These are phyloP conservation scores for Edolisoma coerulescens DNA, from an alignment of 2,113 vertebrate species.

Conservation along the genomic window DNA sequence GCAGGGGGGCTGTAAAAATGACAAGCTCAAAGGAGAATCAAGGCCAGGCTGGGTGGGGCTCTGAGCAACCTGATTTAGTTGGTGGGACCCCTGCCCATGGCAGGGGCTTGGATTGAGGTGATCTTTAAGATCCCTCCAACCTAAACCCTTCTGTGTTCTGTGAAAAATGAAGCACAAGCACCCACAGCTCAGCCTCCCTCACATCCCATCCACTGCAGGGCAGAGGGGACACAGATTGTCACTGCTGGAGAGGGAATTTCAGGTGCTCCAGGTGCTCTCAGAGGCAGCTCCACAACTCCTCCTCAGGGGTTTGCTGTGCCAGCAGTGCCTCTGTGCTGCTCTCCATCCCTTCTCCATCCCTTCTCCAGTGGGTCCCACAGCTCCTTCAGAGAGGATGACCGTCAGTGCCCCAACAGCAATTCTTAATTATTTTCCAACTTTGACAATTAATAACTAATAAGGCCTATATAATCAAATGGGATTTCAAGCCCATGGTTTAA, in stretches of 20 bases:
- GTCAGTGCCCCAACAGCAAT: background rate
- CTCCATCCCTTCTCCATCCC: background rate
- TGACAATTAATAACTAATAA: slow-evolving; percentile 19
- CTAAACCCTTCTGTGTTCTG: background rate
- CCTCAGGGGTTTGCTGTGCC: background rate
- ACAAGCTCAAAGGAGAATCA: background rate
- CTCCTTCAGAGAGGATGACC: background rate
- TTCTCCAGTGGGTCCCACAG: background rate
- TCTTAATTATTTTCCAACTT: slow-evolving; percentile 24
- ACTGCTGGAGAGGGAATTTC: background rate
- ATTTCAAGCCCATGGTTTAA: background rate
- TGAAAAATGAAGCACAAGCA: background rate
- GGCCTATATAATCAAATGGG: background rate
- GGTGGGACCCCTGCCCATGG: background rate
- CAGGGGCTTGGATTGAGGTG: background rate
- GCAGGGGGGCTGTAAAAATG: background rate
- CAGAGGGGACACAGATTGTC: background rate
- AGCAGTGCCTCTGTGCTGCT: rapidly evolving
- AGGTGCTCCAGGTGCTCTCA: background rate
- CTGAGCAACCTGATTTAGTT: background rate
- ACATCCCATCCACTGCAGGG: rapidly evolving
- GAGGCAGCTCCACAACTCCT: background rate
- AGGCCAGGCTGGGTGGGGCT: background rate
- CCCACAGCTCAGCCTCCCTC: background rate
- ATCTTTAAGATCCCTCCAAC: too few species aligned